Base-by-base conservation (phyloP, 2,888 invertebrate species). In the Sarcophaga subvicina region DNA sequence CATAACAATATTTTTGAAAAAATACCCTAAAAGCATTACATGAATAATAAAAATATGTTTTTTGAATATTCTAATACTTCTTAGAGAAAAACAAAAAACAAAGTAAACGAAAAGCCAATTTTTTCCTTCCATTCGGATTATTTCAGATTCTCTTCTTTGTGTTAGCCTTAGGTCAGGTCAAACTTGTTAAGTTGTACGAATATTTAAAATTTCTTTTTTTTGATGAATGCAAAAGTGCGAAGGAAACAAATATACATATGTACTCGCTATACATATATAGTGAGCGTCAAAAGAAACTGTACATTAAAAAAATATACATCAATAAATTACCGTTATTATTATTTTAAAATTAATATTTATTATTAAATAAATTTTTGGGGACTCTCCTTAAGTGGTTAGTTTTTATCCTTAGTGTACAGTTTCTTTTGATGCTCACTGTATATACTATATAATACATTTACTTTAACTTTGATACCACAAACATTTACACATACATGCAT, bases 141-240 rank as follows among this genome's bases (percentile, higher is more conserved):
- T 63, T 70, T n/a, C 27, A 17, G 12, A 66, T 37, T 47, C 59
- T 59, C 73, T 59, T 59, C 73, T 73, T 73, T 66, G 54, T 70
- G 79, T 37, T 82, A 59, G 82, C 85, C 78, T 82, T 49, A 25
- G 79, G 85, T 66, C 75, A 85, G 85, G 85, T 85, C 82, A 82
- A 85, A 79, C 75, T 75, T 82, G 66, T 67, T 73, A 62, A 80
- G 85, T 75, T 62, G 62, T 67, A 69, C 17, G 37, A 59, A 59
- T 22, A 20, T 66, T 45, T 45, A n/a, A 37, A 20, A n/a, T 79
- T 70, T 54, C 27, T 12, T 47, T 47, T 37, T 25, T 62, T 62
- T 78, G 60, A 27, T 14, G 45, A 66, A 66, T 59, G 80, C 12
- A 59, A 67, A 80, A 17, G 25, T 72, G 59, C 66, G 10, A 54